A percentile compares a stretch with the other conserved stretches of the same genome.
phyloP scores from a whole-genome alignment of 2,797 vertebrate genomes.

The Diglossa cyanea region DNA sequence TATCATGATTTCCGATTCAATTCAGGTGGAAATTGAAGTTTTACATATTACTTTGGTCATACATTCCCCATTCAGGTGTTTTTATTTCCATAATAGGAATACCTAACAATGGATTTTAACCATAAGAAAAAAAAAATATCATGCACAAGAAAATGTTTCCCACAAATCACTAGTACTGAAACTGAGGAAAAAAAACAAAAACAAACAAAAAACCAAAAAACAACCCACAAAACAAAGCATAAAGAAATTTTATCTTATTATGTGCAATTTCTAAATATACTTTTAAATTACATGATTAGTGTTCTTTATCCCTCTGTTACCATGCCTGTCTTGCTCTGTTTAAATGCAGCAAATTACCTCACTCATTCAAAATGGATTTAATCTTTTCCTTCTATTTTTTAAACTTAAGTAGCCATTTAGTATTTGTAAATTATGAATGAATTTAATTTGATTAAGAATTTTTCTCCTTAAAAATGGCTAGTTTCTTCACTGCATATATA shows the following conservation, averaged over 20 bases:
- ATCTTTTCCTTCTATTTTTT: neutral
- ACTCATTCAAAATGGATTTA: neutral
- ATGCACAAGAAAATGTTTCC: neutral
- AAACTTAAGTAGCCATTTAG: neutral
- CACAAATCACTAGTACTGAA: neutral
- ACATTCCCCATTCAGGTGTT: neutral
- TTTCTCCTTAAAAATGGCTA: neutral
- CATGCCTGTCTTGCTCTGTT: neutral
- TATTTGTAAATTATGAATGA: neutral
- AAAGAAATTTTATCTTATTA: neutral
- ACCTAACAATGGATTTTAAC: neutral
- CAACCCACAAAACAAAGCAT: neutral
- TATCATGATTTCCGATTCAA: neutral
- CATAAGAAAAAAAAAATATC: neutral
- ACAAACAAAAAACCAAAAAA: neutral
- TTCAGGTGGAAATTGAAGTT: neutral
- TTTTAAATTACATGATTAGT: neutral
- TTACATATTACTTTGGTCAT: neutral
- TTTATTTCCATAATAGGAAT: neutral
- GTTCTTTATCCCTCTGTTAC: neutral
- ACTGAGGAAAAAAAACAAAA: neutral
- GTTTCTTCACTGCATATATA: neutral
- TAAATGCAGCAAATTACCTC: neutral
- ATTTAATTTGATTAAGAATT: neutral
- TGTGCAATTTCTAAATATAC: neutral